Evolutionary conservation across 1,140 invertebrate genomes (phyloP), one percentile per base, ranked within the genome.

Genomic region (Formica selysi): DNA sequence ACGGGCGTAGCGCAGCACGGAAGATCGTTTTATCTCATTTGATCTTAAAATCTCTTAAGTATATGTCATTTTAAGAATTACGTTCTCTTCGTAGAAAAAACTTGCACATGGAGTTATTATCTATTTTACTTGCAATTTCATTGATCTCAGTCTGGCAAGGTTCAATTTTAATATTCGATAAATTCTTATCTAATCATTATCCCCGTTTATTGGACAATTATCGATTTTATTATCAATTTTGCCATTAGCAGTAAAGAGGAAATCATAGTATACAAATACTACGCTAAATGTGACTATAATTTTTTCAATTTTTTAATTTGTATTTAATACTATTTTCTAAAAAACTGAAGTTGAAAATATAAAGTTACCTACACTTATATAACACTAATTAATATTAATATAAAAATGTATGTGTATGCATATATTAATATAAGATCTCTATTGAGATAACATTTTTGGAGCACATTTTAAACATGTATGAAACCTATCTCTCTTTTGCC

Each of bases 131-230:
- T 73, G 36, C 7, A 32, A 16, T 26, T 71, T 29, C 57, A 62
- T 76, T 44, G 22, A 62, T 76, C 3, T 16, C 2, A n/a, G 0
- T n/a, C 0, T 29, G 19, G 22, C 7, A 32, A 1, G n/a, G 1
- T 80, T 32, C 11, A 73, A 13, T 36, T 57, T 8, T 26, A 54
- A 19, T 11, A 54, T 68, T 68, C n/a, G 7, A 22, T 3, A 8
- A 80, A 19, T 57, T 80, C 16, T 57, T 80, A 80, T 68, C 64
- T 80, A 80, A 80, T 80, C 64, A 3, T 48, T 16, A n/a, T 36
- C 13, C 19, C 5, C 3, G 19, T 61, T 22, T 61, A 29, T 54
- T 5, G 29, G 13, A 5, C 29, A 32, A 22, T 51, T 38, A n/a
- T 19, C 29, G 26, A 4, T 10, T 38, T 67, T 36, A 16, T 48